Percentiles rank a stretch among this genome's conserved stretches.
These are phyloP conservation scores for Falcaria lacertinaria DNA, from an alignment of 2,888 invertebrate genomes.

Conservation along the genomic window DNA sequence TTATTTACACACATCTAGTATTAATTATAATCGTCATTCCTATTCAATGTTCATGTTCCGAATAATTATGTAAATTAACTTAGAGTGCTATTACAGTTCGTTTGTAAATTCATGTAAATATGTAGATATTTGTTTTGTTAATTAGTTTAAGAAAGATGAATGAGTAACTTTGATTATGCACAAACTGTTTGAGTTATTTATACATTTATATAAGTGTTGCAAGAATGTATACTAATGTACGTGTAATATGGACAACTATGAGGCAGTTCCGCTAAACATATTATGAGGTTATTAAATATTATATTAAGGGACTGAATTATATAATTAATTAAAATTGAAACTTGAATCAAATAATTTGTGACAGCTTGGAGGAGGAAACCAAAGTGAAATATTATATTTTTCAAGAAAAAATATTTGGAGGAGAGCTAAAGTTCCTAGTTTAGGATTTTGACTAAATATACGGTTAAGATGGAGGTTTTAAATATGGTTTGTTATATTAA, in stretches of 20 bases:
- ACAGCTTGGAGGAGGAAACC: constrained; percentile 38
- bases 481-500: constrained; percentile 5
- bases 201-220: constrained; percentile 5
- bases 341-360: constrained; percentile 8
- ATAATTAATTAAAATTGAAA: too few relatives aligned
- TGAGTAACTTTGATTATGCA: constrained; percentile 53
- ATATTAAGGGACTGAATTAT: too few relatives aligned
- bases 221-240: background rate
- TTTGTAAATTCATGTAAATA: constrained; percentile 70
- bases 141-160: constrained; percentile 52
- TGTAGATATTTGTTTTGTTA: constrained; percentile 57
- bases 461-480: constrained; percentile 18
- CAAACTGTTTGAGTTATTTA: constrained; percentile 41
- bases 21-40: constrained; percentile 56
- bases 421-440: constrained; percentile 57
- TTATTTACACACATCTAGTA: constrained; percentile 51
- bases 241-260: background rate
- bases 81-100: constrained; percentile 56
- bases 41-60: constrained; percentile 57
- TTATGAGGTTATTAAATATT: too few relatives aligned
- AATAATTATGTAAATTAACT: constrained; percentile 61
- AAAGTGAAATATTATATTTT: constrained; percentile 60
- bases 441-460: constrained; percentile 7
- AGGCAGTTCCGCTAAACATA: background rate
- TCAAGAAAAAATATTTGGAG: constrained; percentile 36